Evolutionary conservation across 2,888 invertebrate species (phyloP), one percentile per base, ranked within the genome.

Genomic region (Cerceris rybyensis): DNA sequence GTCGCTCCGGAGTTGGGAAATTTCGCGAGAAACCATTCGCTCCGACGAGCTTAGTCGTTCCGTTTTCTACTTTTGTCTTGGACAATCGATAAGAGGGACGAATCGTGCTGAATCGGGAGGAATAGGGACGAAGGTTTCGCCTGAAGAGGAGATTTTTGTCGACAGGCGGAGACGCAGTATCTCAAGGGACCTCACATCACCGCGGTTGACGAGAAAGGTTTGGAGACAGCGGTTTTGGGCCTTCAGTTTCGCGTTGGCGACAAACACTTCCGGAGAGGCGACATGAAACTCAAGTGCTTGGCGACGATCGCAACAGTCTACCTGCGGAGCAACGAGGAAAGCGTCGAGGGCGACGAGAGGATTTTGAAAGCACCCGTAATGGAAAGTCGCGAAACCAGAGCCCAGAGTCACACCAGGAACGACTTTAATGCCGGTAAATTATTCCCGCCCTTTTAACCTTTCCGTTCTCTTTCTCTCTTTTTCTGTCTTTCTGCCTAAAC

Each of bases 241-340:
- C 94, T 97, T 78, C 96, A 97, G 92, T 97, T 97, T 92, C 95
- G 95, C 90, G 97, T 96, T 80, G 95, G 95, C 88, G 95, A 94
- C 81, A 95, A 96, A 91, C 97, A 97, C 93, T 97, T 97, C 93
- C 95, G 95, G 90, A 94, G 95, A 86, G 97, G 97, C 90, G 97
- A 97, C 93, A 95, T 97, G 93, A 97, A 97, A 92, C 94, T 97
- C 87, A 97, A 97, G 94, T 97, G 97, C 93, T 94, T 97, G 90
- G 97, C 97, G 67, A 97, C 96, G 84, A 97, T 97, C 92, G 96
- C 96, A 52, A 96, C 96, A 14, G 95, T 97, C 14, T 97, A 97
- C 93, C 96, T 96, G 95, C 94, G 96, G 81, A 96, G 96, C 90
- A 97, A 97, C 92, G 97, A 97, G 91, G 96, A 97, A 91, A 97